Base-by-base conservation (phyloP, 2,113 vertebrate genomes). In the Thamnaconus septentrionalis region DNA sequence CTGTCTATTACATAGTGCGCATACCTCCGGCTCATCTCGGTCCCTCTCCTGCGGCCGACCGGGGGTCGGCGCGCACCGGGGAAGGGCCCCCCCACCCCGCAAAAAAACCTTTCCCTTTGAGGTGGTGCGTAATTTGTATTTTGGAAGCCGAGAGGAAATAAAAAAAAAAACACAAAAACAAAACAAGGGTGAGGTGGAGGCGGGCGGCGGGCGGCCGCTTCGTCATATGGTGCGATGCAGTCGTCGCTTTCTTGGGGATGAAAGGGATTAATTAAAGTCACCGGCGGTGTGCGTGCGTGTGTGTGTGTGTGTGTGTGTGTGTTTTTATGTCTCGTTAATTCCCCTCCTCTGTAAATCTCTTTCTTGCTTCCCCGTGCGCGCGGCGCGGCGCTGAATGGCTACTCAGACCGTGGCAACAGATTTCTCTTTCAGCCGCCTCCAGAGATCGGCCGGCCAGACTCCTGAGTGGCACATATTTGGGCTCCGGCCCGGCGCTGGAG, bases 381-480 rank as follows among this genome's bases (percentile, higher is more conserved):
- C 71, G 46, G 72, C 67, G 77, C 73, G 73, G 44, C 41, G 44
- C 51, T 82, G 74, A 85, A 72, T 53, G 56, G 75, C 85, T 59
- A 7, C 63, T 61, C 61, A 12, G 80, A 82, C 83, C 71, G 69
- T 59, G 56, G 84, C 77, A 89, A 90, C 90, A 90, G 91, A 88
- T 89, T 91, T 91, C 75, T 79, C 85, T 90, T 89, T 90, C 89
- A 68, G 83, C 72, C 54, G 46, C 81, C 77, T 91, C 90, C 91
- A 93, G 91, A 91, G 71, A 92, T 58, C 72, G 78, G 75, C 89
- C 88, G 91, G 92, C 91, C 65, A 61, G 71, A 45, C 89, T 92
- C 91, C 92, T 89, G 89, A 83, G 87, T 93, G 94, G 91, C 93
- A 92, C 89, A 91, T 93, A 92, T 93, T 94, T 94, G 94, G 85